Conservation (phyloP, 64 coral and sea anemone species). For the Dendrophyllia cribrosa region DNA sequence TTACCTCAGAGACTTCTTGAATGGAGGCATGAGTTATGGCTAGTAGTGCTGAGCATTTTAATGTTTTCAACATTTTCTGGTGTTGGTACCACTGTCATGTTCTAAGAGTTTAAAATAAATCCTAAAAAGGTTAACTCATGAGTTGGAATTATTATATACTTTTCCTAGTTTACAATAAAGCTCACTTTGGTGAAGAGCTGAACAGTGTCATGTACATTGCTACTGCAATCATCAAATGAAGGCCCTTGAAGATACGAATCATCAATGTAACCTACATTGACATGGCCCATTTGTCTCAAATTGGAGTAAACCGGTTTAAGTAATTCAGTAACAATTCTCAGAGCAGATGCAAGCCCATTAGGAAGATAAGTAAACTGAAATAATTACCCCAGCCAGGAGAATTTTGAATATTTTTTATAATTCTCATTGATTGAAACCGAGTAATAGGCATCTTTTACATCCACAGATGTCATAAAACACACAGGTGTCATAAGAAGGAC, state of each 20-base stretch:
- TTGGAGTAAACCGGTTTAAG: conserved; percentile 38
- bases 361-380: conserved; percentile 37
- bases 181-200: conserved; percentile 13
- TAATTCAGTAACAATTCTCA: conserved; percentile 32
- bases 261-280: conserved; percentile 41
- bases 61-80: background rate
- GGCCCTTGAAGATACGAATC: conserved; percentile 20
- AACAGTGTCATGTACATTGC: background rate
- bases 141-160: background rate
- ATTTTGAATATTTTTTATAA: background rate
- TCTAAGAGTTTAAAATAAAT: conserved; percentile 32
- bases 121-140: conserved; percentile 31
- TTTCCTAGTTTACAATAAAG: background rate
- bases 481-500: conserved; percentile 3
- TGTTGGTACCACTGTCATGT: conserved; percentile 12
- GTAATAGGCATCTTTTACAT: conserved; percentile 30
- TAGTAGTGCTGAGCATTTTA: background rate
- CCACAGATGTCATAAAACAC: conserved; percentile 22
- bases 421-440: conserved; percentile 1
- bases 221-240: conserved; percentile 19
- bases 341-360: conserved; percentile 41
- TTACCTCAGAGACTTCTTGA: conserved; percentile 22
- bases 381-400: background rate
- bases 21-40: background rate
- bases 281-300: background rate